phyloP scores from a whole-genome alignment of 2,113 vertebrate genomes.

The Argyrosomus japonicus region DNA sequence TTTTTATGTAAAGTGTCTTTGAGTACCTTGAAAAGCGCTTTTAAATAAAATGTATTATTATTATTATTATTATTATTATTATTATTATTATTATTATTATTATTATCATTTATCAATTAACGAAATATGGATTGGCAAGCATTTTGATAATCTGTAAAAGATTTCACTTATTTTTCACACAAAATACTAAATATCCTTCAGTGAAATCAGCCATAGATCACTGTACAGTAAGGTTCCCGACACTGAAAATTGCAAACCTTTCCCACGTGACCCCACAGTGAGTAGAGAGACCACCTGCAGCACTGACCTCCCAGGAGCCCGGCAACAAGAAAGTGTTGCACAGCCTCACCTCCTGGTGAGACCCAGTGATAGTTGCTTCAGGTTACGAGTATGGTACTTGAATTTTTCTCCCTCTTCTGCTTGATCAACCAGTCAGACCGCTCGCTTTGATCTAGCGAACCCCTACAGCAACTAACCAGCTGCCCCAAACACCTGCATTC shows the following conservation, averaged over 20 bases:
- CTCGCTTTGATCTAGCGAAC: conserved; percentile 21
- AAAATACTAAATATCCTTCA: not conserved
- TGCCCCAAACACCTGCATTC: conserved; percentile 22
- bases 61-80: too few relatives aligned
- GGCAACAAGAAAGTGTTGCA: not conserved
- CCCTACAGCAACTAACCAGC: conserved; percentile 7
- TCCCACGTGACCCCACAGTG: not conserved
- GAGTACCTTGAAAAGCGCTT: too few relatives aligned
- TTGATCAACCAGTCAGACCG: conserved; percentile 10
- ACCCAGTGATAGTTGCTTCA: conserved; percentile 1
- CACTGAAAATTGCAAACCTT: not conserved
- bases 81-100: too few relatives aligned
- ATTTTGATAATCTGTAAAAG: not conserved
- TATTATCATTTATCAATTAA: too few relatives aligned
- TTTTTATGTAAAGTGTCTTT: too few relatives aligned
- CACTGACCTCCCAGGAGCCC: not conserved
- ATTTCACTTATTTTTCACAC: not conserved
- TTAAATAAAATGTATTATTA: too few relatives aligned
- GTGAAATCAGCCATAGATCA: not conserved
- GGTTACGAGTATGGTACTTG: not conserved
- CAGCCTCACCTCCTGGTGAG: conserved; percentile 16
- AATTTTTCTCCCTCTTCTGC: not conserved
- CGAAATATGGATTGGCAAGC: not conserved
- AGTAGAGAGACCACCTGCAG: not conserved
- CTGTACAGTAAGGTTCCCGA: not conserved